A percentile compares a stretch with the other conserved stretches of the same genome.
phyloP scores from a whole-genome alignment of 2,888 invertebrate species.

The Chalcis sispes region DNA sequence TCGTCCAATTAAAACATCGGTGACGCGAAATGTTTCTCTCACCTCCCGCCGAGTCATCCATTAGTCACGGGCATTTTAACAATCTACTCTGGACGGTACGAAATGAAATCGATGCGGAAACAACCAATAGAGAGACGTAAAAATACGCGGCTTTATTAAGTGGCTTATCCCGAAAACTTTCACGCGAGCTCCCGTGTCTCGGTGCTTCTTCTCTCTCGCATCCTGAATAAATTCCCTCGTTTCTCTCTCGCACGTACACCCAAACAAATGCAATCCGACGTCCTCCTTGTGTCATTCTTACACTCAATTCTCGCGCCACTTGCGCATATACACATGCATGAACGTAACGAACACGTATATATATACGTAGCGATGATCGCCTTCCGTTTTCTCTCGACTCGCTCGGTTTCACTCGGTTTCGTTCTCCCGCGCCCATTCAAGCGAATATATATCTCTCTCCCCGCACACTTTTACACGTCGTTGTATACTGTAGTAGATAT shows the following conservation, averaged over 20 bases:
- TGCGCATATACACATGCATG: no score
- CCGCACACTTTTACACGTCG: no score
- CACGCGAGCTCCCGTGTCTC: conserved; percentile 55
- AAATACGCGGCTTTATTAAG: conserved; percentile 19
- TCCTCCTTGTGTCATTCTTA: conserved; percentile 26
- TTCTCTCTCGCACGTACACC: neutral
- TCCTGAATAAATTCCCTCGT: conserved; percentile 22
- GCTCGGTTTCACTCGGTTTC: conserved; percentile 32
- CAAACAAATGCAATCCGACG: neutral
- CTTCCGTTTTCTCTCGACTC: conserved; percentile 44
- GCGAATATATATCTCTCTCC: conserved; percentile 16
- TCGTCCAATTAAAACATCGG: conserved; percentile 22
- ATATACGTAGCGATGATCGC: conserved; percentile 12
- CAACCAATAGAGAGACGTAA: conserved; percentile 27
- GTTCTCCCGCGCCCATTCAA: neutral
- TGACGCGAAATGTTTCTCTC: conserved; percentile 4
- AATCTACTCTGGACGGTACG: neutral
- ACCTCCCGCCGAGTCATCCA: neutral
- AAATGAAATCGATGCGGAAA: conserved; percentile 18
- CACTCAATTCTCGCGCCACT: no score
- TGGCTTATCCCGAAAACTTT: conserved; percentile 58
- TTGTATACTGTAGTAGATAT: no score
- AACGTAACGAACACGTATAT: no score
- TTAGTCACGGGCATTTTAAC: conserved; percentile 45
- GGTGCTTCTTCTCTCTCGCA: conserved; percentile 3